Evolutionary conservation across 2,888 invertebrate genomes (phyloP).

Genomic region (Pachydiplax longipennis): DNA sequence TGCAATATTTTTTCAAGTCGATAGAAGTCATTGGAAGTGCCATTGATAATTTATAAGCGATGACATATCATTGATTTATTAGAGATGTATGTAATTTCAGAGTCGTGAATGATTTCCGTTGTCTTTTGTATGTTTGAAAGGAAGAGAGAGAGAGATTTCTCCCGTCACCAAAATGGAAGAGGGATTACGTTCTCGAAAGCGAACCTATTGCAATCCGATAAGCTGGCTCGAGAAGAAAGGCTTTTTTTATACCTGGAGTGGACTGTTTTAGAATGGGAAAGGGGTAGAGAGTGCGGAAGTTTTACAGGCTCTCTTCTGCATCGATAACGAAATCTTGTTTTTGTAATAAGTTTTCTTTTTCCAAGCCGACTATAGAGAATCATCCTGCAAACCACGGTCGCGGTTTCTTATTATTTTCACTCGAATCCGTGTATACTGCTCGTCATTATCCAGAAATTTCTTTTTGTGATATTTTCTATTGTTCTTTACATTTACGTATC

Average conservation of each 20-base stretch:
- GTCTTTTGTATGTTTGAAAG: neutral
- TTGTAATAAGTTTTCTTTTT: neutral
- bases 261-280: neutral
- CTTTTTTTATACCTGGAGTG: neutral
- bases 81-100: too few relatives aligned
- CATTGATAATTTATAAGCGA: too few relatives aligned
- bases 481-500: too few relatives aligned
- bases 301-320: neutral
- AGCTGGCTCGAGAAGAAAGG: neutral
- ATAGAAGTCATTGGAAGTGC: too few relatives aligned
- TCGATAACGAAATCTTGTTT: too few relatives aligned
- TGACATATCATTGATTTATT: too few relatives aligned
- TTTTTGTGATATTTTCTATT: too few relatives aligned
- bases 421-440: too few relatives aligned
- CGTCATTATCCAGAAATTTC: too few relatives aligned
- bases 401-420: too few relatives aligned
- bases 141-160: neutral
- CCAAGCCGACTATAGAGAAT: neutral
- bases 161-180: neutral
- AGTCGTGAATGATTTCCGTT: too few relatives aligned
- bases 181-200: conserved; percentile 29
- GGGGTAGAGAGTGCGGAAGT: neutral
- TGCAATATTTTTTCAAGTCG: too few relatives aligned
- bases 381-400: neutral
- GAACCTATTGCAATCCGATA: conserved; percentile 40